Evolutionary conservation across 30 jellyfish, hydroid and myxozoan genomes (phyloP), one percentile per base, ranked within the genome.

Genomic region (Morbakka virulenta): DNA sequence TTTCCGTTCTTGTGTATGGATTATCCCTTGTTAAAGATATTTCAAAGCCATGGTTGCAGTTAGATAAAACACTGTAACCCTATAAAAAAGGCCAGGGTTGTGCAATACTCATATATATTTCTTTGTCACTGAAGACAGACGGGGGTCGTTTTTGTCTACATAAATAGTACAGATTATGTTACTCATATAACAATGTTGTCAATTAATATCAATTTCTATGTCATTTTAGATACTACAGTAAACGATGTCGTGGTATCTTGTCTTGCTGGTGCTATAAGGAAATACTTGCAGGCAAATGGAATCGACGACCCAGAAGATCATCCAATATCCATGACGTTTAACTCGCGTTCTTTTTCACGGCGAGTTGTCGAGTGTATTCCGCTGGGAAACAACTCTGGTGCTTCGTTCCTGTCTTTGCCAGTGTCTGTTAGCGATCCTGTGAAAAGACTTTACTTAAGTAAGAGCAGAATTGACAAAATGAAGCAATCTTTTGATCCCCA

Each of bases 311-410:
- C 96, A 13, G 93, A 74, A 28, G 99, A 93, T 69, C 82, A 61
- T 31, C 97, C 99, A 20, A 88, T 94, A 27, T 86, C 97, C 6
- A 94, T 94, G 96, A 94, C 99, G 29, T 94, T 68, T 67, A 94
- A 94, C 62, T 84, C 96, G 22, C 93, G 99, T 25, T 63, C 95
- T 27, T 12, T 78, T 0, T 65, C 95, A 22, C 86, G 72, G 72
- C 88, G 72, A 41, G 32, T 51, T 36, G 73, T 73, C 28, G 93
- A 82, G 4, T 74, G 86, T 69, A 85, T 93, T 31, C 97, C 99
- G 27, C 80, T 94, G 1, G 96, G 97, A 26, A 94, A 94, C 80
- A 87, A 89, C 35, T 87, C 97, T 3, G 99, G 97, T 29, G 99
- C 97, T 13, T 41, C 94, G 36, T 94, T 94, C 73, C 85, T 94